Evolutionary conservation across 2,797 vertebrate species (phyloP), one percentile per base, ranked within the genome.

Genomic region (Diglossa cyanea): DNA sequence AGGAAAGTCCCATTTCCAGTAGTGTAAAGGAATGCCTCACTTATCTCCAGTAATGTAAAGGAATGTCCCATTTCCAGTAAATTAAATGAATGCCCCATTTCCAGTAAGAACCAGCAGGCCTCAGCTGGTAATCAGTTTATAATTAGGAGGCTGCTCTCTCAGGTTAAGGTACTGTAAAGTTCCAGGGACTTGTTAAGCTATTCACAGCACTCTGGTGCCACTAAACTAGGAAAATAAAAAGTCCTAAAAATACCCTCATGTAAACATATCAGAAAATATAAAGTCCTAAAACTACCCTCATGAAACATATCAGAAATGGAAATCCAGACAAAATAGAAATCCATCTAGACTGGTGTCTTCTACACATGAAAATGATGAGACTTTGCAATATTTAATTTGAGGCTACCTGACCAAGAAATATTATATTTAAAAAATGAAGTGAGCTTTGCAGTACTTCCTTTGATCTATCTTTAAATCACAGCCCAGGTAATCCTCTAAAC

Each of bases 131-230:
- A 35, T 90, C 66, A 44, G 70, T 79, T 94, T 93, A 85, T 93
- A 94, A 96, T 91, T 89, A 95, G 71, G 82, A 94, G 30, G 76
- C 83, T 87, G n/a, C 58, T 79, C 51, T 94, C 58, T 82, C 91
- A 95, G 74, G 88, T 88, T 94, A 91, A 80, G 74, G 83, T 82
- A 48, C 66, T 93, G 58, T 81, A 83, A 96, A 91, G 44, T 92
- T 88, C 33, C 70, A 79, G 25, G 44, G 42, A 93, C 70, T 86
- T 91, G 58, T 93, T 91, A 82, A 93, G 78, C 65, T 91, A 78
- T 86, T 93, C 84, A 94, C 37, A 85, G 51, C 42, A 75, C 50
- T 85, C 47, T 65, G 68, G 24, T 91, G 83, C 54, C 90, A 44
- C 78, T 94, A 88, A 94, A 71, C 26, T 63, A 70, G 81, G 73